A percentile compares a stretch with the other conserved stretches of the same genome.
phyloP scores from a whole-genome alignment of 2,797 vertebrate species.

The Pelodytes ibericus region DNA sequence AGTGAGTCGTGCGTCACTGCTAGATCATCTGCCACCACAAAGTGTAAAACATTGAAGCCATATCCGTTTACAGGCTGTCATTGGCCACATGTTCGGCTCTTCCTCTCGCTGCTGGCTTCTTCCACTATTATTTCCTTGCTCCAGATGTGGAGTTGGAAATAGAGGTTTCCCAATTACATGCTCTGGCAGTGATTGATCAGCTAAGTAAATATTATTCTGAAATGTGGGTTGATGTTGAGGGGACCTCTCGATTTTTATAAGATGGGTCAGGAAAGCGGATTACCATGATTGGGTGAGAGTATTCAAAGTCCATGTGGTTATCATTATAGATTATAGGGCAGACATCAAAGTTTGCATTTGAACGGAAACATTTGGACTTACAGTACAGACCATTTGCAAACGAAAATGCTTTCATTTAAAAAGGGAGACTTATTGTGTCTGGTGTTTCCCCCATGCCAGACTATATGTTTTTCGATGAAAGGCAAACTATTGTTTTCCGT shows the following conservation, averaged over 20 bases:
- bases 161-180: constrained; percentile 45
- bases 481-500: constrained; percentile 1
- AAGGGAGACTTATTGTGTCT: constrained; percentile 53
- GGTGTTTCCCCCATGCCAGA: constrained; percentile 34
- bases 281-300: constrained; percentile 43
- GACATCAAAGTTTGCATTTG: constrained; percentile 51
- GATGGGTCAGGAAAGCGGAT: constrained; percentile 18
- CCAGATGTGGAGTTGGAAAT: constrained; percentile 43
- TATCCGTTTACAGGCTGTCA: constrained; percentile 10
- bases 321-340: constrained; percentile 41
- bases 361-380: constrained; percentile 52
- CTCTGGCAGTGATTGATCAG: constrained; percentile 36
- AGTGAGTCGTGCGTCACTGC: not conserved
- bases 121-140: constrained; percentile 24
- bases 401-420: constrained; percentile 51
- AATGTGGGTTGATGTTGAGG: constrained; percentile 25
- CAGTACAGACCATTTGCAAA: constrained; percentile 48
- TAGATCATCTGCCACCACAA: not conserved
- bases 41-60: not conserved
- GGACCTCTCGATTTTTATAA: not conserved
- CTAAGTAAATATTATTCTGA: constrained; percentile 32
- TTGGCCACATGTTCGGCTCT: constrained; percentile 5
- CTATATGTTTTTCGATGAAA: constrained; percentile 40
- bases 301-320: constrained; percentile 45
- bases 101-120: constrained; percentile 19